Conservation (phyloP, 1,140 invertebrate species). For the Pomacea maculata region DNA sequence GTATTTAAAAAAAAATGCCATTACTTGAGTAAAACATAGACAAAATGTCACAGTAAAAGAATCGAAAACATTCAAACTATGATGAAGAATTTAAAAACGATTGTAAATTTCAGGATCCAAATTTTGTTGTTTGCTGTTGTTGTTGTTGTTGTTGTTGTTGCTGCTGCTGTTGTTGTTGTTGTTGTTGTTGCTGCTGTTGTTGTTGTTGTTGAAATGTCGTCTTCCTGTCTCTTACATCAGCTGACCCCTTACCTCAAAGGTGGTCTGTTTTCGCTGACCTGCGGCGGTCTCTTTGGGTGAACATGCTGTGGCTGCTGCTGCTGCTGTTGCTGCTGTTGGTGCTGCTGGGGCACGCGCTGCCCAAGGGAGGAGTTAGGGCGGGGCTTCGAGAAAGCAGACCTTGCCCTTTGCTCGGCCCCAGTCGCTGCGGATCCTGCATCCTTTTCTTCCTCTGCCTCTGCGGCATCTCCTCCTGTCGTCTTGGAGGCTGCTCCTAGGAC, state of each 20-base stretch:
- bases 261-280: neutral
- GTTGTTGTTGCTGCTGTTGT: no score
- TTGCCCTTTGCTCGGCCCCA: neutral
- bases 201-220: neutral
- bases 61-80: no score
- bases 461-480: neutral
- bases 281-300: neutral
- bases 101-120: neutral
- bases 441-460: neutral
- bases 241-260: neutral
- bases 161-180: no score
- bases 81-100: no score
- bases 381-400: conserved; percentile 7
- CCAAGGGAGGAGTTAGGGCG: neutral
- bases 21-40: no score
- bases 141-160: no score
- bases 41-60: no score
- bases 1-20: no score
- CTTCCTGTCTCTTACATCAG: neutral
- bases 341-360: neutral
- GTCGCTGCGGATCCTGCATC: no score
- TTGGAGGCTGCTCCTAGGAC: neutral
- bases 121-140: no score
- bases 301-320: neutral
- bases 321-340: neutral